phyloP scores from a whole-genome alignment of 2,888 invertebrate species.

The Dinocampus coccinellae region DNA sequence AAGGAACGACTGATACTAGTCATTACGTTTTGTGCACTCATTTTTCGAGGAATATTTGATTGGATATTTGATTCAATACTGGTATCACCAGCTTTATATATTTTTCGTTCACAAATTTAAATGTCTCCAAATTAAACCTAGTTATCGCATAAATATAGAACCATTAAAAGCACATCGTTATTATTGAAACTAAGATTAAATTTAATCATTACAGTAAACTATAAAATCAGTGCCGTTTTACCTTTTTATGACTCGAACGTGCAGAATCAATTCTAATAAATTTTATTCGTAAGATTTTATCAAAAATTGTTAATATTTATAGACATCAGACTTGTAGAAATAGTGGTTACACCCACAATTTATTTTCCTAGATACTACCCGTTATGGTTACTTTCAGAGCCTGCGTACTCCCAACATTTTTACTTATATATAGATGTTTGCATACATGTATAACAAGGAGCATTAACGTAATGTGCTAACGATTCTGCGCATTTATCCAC shows the following conservation, averaged over 20 bases:
- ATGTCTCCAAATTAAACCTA: slow-evolving; percentile 22
- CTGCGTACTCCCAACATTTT: slow-evolving; percentile 11
- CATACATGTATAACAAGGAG: background rate
- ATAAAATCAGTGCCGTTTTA: background rate
- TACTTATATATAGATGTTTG: slow-evolving; percentile 3
- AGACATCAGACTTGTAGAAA: background rate
- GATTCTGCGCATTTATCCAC: slow-evolving; percentile 14
- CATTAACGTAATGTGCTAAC: background rate
- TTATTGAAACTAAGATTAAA: background rate
- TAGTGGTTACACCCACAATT: slow-evolving; percentile 8
- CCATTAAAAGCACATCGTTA: background rate
- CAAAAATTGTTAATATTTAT: background rate
- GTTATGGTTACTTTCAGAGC: slow-evolving; percentile 10
- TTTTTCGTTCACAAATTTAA: slow-evolving; percentile 56
- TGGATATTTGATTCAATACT: slow-evolving; percentile 54
- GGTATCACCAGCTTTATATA: background rate
- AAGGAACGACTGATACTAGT: slow-evolving; percentile 63
- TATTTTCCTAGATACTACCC: background rate
- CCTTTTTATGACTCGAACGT: background rate
- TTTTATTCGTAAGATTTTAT: background rate
- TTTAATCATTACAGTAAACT: background rate
- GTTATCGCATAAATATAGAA: background rate
- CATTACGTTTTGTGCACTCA: slow-evolving; percentile 67
- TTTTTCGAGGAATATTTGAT: slow-evolving; percentile 63
- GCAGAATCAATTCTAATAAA: background rate